Conservation (phyloP, 2,113 vertebrate species). For the Notarius lentiginosus region DNA sequence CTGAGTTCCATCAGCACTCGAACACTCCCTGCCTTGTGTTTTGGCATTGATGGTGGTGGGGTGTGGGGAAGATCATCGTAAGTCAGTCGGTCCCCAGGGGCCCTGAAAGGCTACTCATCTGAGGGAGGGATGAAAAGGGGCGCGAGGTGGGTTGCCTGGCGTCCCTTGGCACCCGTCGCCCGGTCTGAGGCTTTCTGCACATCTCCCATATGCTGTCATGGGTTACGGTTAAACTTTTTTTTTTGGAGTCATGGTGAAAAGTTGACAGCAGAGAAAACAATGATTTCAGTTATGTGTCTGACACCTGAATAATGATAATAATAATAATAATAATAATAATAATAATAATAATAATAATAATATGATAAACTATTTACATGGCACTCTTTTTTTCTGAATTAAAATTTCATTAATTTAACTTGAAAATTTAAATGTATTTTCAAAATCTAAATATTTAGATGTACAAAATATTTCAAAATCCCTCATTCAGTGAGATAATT, state of each 20-base stretch:
- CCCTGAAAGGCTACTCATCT: slow-evolving; percentile 42
- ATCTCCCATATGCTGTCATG: slow-evolving; percentile 78
- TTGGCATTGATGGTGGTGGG: background rate
- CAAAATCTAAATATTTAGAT: background rate
- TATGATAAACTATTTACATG: background rate
- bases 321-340: no score
- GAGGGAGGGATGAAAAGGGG: slow-evolving; percentile 48
- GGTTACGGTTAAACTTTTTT: slow-evolving; percentile 56
- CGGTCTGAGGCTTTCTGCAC: slow-evolving; percentile 57
- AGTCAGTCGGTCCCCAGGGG: slow-evolving; percentile 33
- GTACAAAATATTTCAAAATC: background rate
- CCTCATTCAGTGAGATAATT: background rate
- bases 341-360: no score
- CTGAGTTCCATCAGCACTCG: slow-evolving; percentile 21
- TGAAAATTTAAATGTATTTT: background rate
- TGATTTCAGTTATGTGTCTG: background rate
- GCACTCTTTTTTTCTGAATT: background rate
- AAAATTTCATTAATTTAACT: background rate
- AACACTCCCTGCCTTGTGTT: slow-evolving; percentile 8
- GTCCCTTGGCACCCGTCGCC: slow-evolving; percentile 55
- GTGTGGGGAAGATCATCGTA: background rate
- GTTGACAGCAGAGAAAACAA: slow-evolving; percentile 65
- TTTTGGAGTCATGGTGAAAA: slow-evolving; percentile 36
- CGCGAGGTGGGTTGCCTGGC: slow-evolving; percentile 56
- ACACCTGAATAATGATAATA: background rate